Base-by-base conservation (phyloP, 2,113 vertebrate genomes). In the Chascanopsetta lugubris region DNA sequence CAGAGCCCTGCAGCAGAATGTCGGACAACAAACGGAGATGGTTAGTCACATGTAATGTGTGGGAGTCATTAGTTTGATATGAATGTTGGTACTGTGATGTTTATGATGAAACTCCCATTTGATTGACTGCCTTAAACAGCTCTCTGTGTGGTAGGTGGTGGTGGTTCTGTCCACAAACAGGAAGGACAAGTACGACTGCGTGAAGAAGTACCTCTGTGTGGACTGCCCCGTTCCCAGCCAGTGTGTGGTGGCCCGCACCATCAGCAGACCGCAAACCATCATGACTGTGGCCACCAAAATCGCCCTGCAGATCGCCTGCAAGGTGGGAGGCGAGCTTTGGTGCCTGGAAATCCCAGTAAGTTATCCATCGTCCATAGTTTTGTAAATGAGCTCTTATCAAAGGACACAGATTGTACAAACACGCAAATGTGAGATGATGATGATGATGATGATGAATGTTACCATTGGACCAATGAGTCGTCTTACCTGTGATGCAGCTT, bases 301-400 rank as follows among this genome's bases (percentile, higher is more conserved):
- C 3, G 94, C 93, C 8, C 80, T 98, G 30, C 97, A 99, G 81
- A 96, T 99, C 88, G 94, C 94, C 58, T 99, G 96, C 80, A 99
- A 99, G 88, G 96, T 99, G 93, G 97, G 97, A 6, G 97, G 97
- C 72, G 97, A 99, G 18, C 94, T 99, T 6, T 99, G 97, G 97
- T 92, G 92, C 2, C 90, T 99, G 0, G 95, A 98, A 61, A 95
- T 98, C 56, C 97, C 97, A 0, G 97, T 98, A 82, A 93, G 94
- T 90, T 22, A 3, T 5, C 22, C 11, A 30, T n/a, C n/a, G n/a
- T n/a, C n/a, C n/a, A n/a, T n/a, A n/a, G n/a, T n/a, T n/a, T n/a
- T n/a, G n/a, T n/a, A n/a, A n/a, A n/a, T n/a, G n/a, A n/a, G n/a
- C n/a, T n/a, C n/a, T n/a, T n/a, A n/a, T n/a, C n/a, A n/a, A n/a